These are phyloP conservation scores for Syngnathus floridae DNA, from an alignment of 2,113 vertebrate genomes.

Conservation along the genomic window DNA sequence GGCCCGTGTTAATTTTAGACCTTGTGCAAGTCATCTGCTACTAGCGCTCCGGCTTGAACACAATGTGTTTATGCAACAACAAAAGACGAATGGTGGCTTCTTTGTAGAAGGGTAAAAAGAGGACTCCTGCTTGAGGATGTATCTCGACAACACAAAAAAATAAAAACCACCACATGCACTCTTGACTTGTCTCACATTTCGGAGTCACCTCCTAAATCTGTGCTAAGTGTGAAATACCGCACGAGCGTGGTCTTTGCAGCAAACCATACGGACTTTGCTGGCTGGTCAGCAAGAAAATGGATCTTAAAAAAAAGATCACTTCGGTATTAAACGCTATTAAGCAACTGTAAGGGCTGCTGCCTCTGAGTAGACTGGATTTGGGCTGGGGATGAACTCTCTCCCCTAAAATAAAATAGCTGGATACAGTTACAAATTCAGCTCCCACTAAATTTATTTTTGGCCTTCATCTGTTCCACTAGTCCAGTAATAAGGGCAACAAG, in stretches of 20 bases:
- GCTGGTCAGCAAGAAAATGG: slow-evolving; percentile 43
- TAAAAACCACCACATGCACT: slow-evolving; percentile 34
- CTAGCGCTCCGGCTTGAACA: background rate
- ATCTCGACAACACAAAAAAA: slow-evolving; percentile 20
- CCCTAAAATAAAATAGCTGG: slow-evolving; percentile 72
- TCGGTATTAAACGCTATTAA: slow-evolving; percentile 67
- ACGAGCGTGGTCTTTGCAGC: slow-evolving; percentile 53
- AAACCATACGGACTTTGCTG: slow-evolving; percentile 32
- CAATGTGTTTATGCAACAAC: slow-evolving; percentile 11
- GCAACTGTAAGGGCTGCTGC: slow-evolving; percentile 46
- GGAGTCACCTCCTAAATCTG: slow-evolving; percentile 45
- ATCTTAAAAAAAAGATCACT: slow-evolving; percentile 46
- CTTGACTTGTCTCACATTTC: slow-evolving; percentile 56
- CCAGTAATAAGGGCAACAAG: slow-evolving; percentile 57
- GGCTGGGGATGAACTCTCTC: slow-evolving; percentile 56
- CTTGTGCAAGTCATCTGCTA: slow-evolving; percentile 5
- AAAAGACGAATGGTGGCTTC: background rate
- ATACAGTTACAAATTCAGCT: slow-evolving; percentile 73
- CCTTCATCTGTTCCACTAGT: slow-evolving; percentile 67
- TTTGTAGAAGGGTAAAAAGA: slow-evolving; percentile 41
- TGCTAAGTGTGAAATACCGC: slow-evolving; percentile 60
- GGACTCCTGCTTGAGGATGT: slow-evolving; percentile 19
- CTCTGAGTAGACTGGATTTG: slow-evolving; percentile 56
- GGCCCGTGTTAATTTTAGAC: slow-evolving; percentile 10
- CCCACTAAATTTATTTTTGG: slow-evolving; percentile 68